phyloP scores from a whole-genome alignment of 1,140 invertebrate species.

The Heliconius nattereri region DNA sequence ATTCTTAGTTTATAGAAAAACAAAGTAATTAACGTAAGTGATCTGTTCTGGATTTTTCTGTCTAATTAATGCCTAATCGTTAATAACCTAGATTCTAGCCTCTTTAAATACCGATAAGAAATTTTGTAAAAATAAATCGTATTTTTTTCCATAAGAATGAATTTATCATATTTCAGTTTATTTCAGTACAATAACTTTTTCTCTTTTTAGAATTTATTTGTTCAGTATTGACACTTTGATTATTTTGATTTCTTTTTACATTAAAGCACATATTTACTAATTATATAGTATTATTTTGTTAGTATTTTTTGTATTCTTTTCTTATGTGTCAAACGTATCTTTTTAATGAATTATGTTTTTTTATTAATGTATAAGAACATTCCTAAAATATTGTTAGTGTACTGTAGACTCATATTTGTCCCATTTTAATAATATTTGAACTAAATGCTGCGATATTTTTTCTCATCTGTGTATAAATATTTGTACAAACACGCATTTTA shows the following conservation, averaged over 20 bases:
- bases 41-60: background rate
- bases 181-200: too few species aligned
- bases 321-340: background rate
- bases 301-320: background rate
- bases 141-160: too few species aligned
- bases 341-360: background rate
- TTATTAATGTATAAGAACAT: background rate
- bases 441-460: background rate
- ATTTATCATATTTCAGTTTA: too few species aligned
- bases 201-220: too few species aligned
- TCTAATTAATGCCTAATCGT: too few species aligned
- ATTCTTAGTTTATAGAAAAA: too few species aligned
- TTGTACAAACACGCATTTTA: conserved; percentile 60
- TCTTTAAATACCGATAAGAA: too few species aligned
- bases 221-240: too few species aligned
- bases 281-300: background rate
- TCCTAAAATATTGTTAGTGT: conserved; percentile 11
- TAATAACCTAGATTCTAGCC: too few species aligned
- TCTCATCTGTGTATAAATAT: conserved; percentile 24
- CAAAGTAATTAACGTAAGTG: too few species aligned
- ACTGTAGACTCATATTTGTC: background rate
- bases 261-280: background rate
- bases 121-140: too few species aligned
- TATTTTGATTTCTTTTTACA: background rate
- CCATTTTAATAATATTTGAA: background rate